Conservation (phyloP, 2,888 invertebrate species). For the Eupsilia transversa region DNA sequence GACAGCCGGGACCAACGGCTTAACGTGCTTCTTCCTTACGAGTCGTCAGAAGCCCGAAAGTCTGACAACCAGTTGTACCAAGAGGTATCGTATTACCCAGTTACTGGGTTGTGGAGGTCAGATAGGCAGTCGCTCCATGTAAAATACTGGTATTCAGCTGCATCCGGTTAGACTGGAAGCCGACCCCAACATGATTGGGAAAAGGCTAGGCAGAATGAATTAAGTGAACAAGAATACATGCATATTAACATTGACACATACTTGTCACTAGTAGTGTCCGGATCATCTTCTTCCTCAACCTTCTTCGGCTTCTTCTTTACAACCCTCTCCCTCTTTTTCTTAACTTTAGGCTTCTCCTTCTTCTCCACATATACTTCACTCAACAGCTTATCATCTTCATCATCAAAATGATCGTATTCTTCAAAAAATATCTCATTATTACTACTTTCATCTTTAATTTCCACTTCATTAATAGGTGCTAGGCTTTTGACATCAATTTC, state of each 20-base stretch:
- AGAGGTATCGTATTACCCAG: too few relatives aligned
- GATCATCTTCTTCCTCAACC: constrained; percentile 69
- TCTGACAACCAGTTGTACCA: too few relatives aligned
- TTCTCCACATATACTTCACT: constrained; percentile 77
- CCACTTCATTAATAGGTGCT: constrained; percentile 65
- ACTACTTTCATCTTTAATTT: constrained; percentile 74
- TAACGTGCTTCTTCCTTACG: too few relatives aligned
- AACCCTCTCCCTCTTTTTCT: constrained; percentile 64
- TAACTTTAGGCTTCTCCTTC: constrained; percentile 64
- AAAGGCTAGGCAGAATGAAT: too few relatives aligned
- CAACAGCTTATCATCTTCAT: constrained; percentile 77
- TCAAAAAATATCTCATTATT: constrained; percentile 78
- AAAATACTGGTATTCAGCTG: too few relatives aligned
- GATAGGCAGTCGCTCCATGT: too few relatives aligned
- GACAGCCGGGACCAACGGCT: too few relatives aligned
- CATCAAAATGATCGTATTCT: constrained; percentile 77
- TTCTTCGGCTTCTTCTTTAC: constrained; percentile 62
- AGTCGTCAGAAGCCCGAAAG: too few relatives aligned
- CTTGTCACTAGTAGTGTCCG: constrained; percentile 77
- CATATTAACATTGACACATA: constrained; percentile 58
- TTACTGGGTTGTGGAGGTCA: too few relatives aligned
- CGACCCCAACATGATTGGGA: too few relatives aligned
- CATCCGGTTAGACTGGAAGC: too few relatives aligned
- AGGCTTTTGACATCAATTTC: constrained; percentile 37
- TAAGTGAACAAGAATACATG: too few relatives aligned